These are phyloP conservation scores for Sphenodon punctatus DNA, from an alignment of 2,797 vertebrate genomes.

Conservation along the genomic window DNA sequence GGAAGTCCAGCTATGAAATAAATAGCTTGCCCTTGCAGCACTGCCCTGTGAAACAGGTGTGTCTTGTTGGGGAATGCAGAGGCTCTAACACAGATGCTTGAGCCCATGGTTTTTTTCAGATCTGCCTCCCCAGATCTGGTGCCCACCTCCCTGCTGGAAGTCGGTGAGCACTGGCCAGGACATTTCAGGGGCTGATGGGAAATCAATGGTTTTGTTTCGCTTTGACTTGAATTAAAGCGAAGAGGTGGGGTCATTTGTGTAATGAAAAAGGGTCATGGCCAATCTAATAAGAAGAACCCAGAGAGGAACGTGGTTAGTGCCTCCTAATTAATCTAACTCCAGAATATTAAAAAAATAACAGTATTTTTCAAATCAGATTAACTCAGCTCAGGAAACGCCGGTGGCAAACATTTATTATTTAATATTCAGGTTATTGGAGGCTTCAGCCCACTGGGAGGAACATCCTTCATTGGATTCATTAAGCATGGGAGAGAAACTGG, in stretches of 20 bases:
- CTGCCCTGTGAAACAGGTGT: background rate
- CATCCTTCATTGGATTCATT: background rate
- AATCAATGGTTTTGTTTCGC: background rate
- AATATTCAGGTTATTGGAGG: background rate
- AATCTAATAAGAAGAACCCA: background rate
- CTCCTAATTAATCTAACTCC: constrained; percentile 1
- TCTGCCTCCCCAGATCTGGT: background rate
- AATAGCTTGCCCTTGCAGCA: background rate
- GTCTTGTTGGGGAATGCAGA: background rate
- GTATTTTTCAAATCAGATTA: background rate
- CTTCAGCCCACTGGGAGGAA: background rate
- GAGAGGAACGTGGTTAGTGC: background rate
- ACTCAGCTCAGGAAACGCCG: background rate
- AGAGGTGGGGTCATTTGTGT: background rate
- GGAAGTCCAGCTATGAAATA: background rate
- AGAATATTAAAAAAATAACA: background rate
- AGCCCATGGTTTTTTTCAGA: background rate
- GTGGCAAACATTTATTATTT: constrained; percentile 6
- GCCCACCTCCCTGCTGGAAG: background rate
- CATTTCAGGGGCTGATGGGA: background rate
- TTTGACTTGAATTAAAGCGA: background rate
- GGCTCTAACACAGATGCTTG: background rate
- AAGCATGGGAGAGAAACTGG: background rate
- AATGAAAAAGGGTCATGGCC: constrained; percentile 8
- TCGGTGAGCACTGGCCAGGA: background rate